Percentiles rank a stretch among this genome's conserved stretches.
These are phyloP conservation scores for Celastrina argiolus DNA, from an alignment of 2,888 invertebrate genomes.

Conservation along the genomic window DNA sequence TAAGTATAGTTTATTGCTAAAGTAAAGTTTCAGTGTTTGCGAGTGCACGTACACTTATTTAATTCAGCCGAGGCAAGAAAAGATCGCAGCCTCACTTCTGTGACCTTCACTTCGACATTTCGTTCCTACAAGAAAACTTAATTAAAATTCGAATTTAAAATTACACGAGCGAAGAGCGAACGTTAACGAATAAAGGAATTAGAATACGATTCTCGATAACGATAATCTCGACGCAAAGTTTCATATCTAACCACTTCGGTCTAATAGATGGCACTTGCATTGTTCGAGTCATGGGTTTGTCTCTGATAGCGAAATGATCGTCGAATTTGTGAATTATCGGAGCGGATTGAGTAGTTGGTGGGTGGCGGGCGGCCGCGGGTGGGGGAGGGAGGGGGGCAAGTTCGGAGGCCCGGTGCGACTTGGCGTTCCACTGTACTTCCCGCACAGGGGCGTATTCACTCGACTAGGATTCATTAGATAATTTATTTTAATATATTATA, in stretches of 20 bases:
- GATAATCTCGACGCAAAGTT: background rate
- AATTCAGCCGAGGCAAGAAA: background rate
- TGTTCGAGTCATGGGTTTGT: constrained; percentile 26
- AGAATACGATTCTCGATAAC: background rate
- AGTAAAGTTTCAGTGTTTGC: too few relatives aligned
- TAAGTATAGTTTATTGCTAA: too few relatives aligned
- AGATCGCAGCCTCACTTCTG: background rate
- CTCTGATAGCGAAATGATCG: constrained; percentile 39
- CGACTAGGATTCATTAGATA: constrained; percentile 17
- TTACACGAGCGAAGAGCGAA: background rate
- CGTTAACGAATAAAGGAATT: constrained; percentile 1
- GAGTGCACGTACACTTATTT: background rate
- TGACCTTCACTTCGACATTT: background rate
- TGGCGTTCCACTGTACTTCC: constrained; percentile 64
- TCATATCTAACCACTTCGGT: background rate
- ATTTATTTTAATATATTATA: background rate
- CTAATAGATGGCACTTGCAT: constrained; percentile 24
- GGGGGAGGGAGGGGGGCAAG: constrained; percentile 30
- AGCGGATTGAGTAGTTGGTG: constrained; percentile 43
- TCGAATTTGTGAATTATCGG: constrained; percentile 48
- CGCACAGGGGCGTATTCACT: constrained; percentile 52
- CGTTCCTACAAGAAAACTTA: background rate
- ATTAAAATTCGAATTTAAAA: background rate
- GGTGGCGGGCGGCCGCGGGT: constrained; percentile 35
- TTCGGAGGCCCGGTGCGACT: constrained; percentile 67